Conservation (phyloP, 2,797 vertebrate species). For the Microctenopoma stevenorrisi region DNA sequence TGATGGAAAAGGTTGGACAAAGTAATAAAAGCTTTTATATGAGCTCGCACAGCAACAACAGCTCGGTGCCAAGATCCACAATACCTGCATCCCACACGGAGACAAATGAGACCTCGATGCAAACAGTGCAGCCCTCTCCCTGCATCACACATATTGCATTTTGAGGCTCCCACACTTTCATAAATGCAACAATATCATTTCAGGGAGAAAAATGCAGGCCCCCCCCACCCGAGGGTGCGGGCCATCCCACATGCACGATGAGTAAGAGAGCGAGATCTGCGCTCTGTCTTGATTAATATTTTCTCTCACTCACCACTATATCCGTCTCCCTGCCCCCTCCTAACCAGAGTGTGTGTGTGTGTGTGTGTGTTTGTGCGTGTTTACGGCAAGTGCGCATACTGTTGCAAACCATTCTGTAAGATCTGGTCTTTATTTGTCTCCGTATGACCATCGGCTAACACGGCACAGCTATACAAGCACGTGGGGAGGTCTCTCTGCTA, state of each 20-base stretch:
- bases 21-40: conserved; percentile 41
- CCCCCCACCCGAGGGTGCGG: conserved; percentile 31
- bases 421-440: conserved; percentile 63
- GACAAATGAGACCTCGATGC: conserved; percentile 37
- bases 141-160: conserved; percentile 58
- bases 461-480: conserved; percentile 41
- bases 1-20: conserved; percentile 41
- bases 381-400: conserved; percentile 31
- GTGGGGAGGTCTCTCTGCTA: conserved; percentile 49
- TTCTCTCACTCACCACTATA: conserved; percentile 51
- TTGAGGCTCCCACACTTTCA: conserved; percentile 61
- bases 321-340: conserved; percentile 21
- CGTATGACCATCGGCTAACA: conserved; percentile 40
- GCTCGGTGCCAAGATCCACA: conserved; percentile 16
- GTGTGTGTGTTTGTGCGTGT: conserved; percentile 11
- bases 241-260: conserved; percentile 41
- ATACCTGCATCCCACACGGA: conserved; percentile 33
- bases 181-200: conserved; percentile 65
- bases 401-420: conserved; percentile 28
- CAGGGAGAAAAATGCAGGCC: conserved; percentile 44
- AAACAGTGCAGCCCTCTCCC: conserved; percentile 27
- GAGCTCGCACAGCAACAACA: conserved; percentile 5
- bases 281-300: conserved; percentile 65
- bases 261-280: conserved; percentile 34
- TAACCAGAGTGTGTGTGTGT: conserved; percentile 20